A percentile compares a stretch with the other conserved stretches of the same genome.
Conservation (phyloP, 2,797 vertebrate genomes). For the Sebastes dallii region DNA sequence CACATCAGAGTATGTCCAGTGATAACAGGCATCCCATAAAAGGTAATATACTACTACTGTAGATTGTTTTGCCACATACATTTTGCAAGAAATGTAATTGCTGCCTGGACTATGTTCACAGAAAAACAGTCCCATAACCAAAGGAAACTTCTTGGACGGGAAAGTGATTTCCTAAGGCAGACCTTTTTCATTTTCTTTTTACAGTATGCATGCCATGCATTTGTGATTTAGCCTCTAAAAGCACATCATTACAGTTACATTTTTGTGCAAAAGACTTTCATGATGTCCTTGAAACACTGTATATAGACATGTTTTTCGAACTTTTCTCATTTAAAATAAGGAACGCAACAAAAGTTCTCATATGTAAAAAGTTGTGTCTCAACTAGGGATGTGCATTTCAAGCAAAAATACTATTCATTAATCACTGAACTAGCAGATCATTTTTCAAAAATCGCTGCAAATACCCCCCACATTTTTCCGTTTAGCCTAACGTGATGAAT, state of each 20-base stretch:
- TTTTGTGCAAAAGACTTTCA: neutral
- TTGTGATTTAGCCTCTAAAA: neutral
- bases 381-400: too few relatives aligned
- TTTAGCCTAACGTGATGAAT: too few relatives aligned
- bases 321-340: neutral
- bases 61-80: neutral
- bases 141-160: neutral
- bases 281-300: neutral
- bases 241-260: neutral
- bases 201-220: neutral
- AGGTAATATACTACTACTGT: neutral
- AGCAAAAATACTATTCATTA: too few relatives aligned
- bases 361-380: neutral
- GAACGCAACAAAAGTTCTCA: neutral
- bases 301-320: neutral
- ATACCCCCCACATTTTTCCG: too few relatives aligned
- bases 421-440: too few relatives aligned
- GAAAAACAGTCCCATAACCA: neutral
- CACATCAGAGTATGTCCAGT: neutral
- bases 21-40: neutral
- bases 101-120: neutral
- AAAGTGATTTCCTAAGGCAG: neutral
- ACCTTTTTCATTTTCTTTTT: neutral
- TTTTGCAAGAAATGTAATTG: neutral
- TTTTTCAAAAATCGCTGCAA: too few relatives aligned